These are phyloP conservation scores for Hermaeophaga mercurialis DNA, from an alignment of 2,888 invertebrate genomes.

Conservation along the genomic window DNA sequence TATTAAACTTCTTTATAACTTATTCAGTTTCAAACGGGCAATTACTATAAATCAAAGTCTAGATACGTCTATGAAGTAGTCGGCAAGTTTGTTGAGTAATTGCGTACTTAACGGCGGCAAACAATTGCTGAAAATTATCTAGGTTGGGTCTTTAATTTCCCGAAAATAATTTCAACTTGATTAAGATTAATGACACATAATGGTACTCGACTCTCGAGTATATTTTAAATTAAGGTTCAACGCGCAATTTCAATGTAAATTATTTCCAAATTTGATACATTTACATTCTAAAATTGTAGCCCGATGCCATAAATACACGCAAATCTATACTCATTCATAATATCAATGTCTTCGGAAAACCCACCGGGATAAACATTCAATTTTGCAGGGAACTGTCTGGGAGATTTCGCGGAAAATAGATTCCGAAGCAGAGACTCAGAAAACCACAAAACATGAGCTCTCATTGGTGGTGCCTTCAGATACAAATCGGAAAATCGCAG, in stretches of 20 bases:
- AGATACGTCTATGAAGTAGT: conserved; percentile 14
- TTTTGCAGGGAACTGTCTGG: conserved; percentile 10
- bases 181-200: conserved; percentile 14
- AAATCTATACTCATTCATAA: conserved; percentile 18
- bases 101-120: conserved; percentile 15
- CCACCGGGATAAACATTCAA: conserved; percentile 21
- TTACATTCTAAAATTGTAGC: too few relatives aligned
- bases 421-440: conserved; percentile 1
- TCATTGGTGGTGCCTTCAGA: conserved; percentile 19
- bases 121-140: conserved; percentile 16
- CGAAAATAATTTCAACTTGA: conserved; percentile 10
- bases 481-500: conserved; percentile 16
- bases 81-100: conserved; percentile 14
- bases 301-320: not conserved
- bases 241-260: too few relatives aligned
- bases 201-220: too few relatives aligned
- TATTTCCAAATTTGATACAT: too few relatives aligned
- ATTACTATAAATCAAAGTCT: conserved; percentile 21
- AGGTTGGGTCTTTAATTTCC: conserved; percentile 10
- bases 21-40: conserved; percentile 2
- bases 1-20: conserved; percentile 15
- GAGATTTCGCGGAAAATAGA: conserved; percentile 12
- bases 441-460: conserved; percentile 15
- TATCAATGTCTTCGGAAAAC: conserved; percentile 10
- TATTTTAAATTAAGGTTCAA: too few relatives aligned